phyloP scores from a whole-genome alignment of 2,888 invertebrate genomes.

The Cataglyphis livida region DNA sequence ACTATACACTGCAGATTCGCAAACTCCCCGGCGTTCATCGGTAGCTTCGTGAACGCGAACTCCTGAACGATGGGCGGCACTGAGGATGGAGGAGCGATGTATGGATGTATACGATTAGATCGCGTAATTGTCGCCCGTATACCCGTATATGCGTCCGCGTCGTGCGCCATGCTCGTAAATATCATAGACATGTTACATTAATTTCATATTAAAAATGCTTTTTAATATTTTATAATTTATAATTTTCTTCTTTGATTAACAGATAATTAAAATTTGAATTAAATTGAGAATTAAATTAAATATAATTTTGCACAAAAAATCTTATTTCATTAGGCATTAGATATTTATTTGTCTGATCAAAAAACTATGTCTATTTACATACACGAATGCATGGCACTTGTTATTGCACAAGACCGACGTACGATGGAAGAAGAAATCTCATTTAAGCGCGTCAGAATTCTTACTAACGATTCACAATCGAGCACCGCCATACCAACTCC shows the following conservation, averaged over 20 bases:
- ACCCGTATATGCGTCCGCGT: constrained; percentile 13
- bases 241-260: background rate
- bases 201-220: background rate
- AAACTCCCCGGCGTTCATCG: constrained; percentile 88
- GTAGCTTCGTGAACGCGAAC: constrained; percentile 84
- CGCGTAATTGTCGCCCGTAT: constrained; percentile 55
- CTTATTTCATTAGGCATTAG: background rate
- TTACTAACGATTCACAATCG: constrained; percentile 78
- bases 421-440: constrained; percentile 64
- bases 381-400: constrained; percentile 52
- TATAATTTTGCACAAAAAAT: background rate
- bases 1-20: constrained; percentile 88
- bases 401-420: constrained; percentile 52
- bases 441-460: constrained; percentile 61
- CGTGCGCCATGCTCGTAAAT: constrained; percentile 19
- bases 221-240: no score
- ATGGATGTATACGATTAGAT: constrained; percentile 67
- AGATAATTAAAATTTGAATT: background rate
- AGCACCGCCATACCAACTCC: constrained; percentile 78
- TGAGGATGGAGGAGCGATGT: constrained; percentile 77
- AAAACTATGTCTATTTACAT: constrained; percentile 37
- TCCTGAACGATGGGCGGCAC: constrained; percentile 84
- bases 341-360: background rate
- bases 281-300: background rate
- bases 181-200: constrained; percentile 15